Percentiles rank a stretch among this genome's conserved stretches.
phyloP scores from a whole-genome alignment of 2,113 vertebrate species.

The Pleuronectes platessa region DNA sequence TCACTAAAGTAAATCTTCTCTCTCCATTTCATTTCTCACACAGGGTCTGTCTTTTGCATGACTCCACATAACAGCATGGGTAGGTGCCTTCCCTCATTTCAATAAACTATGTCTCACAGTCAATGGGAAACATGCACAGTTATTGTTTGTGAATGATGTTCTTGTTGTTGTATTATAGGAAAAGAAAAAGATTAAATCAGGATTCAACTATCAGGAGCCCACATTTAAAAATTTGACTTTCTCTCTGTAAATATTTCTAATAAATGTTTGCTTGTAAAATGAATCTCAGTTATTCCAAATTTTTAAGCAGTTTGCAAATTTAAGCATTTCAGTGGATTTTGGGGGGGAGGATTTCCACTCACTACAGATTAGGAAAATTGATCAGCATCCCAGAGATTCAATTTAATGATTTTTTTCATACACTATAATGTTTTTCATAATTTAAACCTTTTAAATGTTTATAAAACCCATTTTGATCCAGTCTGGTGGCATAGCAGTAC shows the following conservation, averaged over 20 bases:
- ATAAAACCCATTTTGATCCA: conserved; percentile 3
- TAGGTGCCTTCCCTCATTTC: conserved; percentile 55
- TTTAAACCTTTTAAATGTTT: neutral
- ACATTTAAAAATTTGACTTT: neutral
- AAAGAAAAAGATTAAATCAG: conserved; percentile 14
- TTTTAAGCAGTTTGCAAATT: neutral
- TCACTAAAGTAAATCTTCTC: conserved; percentile 40
- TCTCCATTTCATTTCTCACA: conserved; percentile 44
- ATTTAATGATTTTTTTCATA: neutral
- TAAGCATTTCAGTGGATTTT: neutral
- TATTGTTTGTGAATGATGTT: neutral
- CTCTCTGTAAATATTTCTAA: neutral
- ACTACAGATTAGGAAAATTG: conserved; percentile 44
- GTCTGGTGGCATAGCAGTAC: conserved; percentile 35
- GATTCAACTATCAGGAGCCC: neutral
- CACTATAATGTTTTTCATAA: conserved; percentile 4
- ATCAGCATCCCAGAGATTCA: conserved; percentile 52
- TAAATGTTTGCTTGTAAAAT: conserved; percentile 17
- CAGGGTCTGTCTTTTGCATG: conserved; percentile 79
- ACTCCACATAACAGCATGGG: conserved; percentile 66
- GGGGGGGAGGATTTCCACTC: conserved; percentile 11
- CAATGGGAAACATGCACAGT: conserved; percentile 24
- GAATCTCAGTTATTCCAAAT: neutral
- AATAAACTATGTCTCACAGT: conserved; percentile 8
- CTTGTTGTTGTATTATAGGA: neutral